Evolutionary conservation across 2,113 vertebrate genomes (phyloP).

Genomic region (Notothenia rossii): DNA sequence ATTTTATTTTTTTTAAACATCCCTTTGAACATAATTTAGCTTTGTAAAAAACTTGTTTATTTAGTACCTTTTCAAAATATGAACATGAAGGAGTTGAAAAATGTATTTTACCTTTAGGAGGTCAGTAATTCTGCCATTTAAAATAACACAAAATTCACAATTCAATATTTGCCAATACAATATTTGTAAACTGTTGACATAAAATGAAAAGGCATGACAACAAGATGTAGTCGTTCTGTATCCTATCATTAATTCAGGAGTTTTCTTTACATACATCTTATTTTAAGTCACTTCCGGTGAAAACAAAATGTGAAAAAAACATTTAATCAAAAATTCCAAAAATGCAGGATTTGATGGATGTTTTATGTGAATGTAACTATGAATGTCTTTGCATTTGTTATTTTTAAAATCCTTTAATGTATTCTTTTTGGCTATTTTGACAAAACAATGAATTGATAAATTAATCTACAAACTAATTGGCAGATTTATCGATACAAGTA

Average conservation of each 20-base stretch:
- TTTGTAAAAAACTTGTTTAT: neutral
- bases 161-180: neutral
- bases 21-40: neutral
- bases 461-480: neutral
- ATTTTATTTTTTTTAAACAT: conserved; percentile 6
- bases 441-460: neutral
- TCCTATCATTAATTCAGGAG: neutral
- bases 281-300: neutral
- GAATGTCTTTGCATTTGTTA: neutral
- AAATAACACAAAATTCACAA: neutral
- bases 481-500: neutral
- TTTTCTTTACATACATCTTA: neutral
- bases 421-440: neutral
- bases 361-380: neutral
- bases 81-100: neutral
- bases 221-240: neutral
- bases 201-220: neutral
- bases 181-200: neutral
- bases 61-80: neutral
- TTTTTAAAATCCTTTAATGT: neutral
- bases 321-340: neutral
- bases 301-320: neutral
- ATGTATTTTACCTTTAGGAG: neutral
- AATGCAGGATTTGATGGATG: neutral
- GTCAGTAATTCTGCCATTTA: neutral